Evolutionary conservation across 1,140 invertebrate species (phyloP).

Genomic region (Halesus radiatus): DNA sequence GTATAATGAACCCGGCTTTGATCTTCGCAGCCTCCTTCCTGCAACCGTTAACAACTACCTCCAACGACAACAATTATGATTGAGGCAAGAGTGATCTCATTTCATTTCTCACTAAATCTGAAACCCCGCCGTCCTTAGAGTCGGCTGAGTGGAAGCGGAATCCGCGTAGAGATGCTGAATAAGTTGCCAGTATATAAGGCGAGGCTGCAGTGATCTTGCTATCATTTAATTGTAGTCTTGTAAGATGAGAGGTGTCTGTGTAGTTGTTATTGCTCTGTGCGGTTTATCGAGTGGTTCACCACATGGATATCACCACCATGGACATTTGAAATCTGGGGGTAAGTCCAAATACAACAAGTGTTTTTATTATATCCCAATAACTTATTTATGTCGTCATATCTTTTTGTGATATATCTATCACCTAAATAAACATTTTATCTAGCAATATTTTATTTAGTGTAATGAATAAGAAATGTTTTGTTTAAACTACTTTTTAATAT

Average conservation of each 20-base stretch:
- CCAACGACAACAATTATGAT: too few relatives aligned
- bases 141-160: neutral
- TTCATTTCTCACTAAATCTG: constrained; percentile 2
- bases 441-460: too few relatives aligned
- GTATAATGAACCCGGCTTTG: neutral
- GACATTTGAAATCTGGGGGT: neutral
- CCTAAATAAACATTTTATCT: too few relatives aligned
- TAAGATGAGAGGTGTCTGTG: constrained; percentile 10
- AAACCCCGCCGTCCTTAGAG: neutral
- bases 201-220: neutral
- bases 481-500: too few relatives aligned
- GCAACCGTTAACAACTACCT: neutral
- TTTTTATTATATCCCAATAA: neutral
- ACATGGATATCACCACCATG: neutral
- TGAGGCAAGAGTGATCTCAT: neutral
- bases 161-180: neutral
- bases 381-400: too few relatives aligned
- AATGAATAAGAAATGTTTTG: too few relatives aligned
- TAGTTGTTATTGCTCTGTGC: neutral
- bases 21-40: neutral
- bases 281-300: neutral
- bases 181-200: neutral
- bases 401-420: too few relatives aligned
- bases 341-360: neutral
- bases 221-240: constrained; percentile 10